These are phyloP conservation scores for Bergia puertoricense DNA, from an alignment of 92 coral and sea anemone genomes.

Conservation along the genomic window DNA sequence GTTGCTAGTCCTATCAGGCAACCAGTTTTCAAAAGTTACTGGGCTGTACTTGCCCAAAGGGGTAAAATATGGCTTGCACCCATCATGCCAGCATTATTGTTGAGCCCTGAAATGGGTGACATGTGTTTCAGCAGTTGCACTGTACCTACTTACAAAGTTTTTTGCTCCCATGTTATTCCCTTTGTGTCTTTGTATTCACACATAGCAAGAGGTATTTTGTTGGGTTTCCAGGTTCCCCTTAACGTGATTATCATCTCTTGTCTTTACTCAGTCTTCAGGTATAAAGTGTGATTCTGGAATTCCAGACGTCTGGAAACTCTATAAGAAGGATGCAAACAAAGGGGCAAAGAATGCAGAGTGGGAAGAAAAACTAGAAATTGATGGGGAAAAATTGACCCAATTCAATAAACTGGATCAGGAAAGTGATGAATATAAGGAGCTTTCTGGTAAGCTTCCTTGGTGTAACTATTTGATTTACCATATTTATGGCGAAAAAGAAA, in stretches of 20 bases:
- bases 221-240: neutral
- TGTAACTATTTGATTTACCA: neutral
- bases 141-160: too few species aligned
- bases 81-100: too few species aligned
- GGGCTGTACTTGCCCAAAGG: too few species aligned
- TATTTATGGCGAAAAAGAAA: neutral
- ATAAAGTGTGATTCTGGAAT: neutral
- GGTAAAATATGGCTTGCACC: too few species aligned
- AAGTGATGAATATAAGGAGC: neutral
- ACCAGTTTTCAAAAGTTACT: too few species aligned
- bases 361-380: neutral
- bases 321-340: neutral
- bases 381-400: neutral
- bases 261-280: neutral
- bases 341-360: neutral
- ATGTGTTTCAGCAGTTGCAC: too few species aligned
- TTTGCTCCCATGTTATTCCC: too few species aligned
- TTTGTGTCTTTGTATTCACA: too few species aligned
- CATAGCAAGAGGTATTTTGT: too few species aligned
- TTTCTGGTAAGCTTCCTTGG: neutral
- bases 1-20: too few species aligned
- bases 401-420: neutral
- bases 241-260: neutral
- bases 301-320: neutral
- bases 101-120: too few species aligned